A percentile compares a stretch with the other conserved stretches of the same genome.
Conservation (phyloP, 1,140 invertebrate genomes). For the Drosophila rufa region DNA sequence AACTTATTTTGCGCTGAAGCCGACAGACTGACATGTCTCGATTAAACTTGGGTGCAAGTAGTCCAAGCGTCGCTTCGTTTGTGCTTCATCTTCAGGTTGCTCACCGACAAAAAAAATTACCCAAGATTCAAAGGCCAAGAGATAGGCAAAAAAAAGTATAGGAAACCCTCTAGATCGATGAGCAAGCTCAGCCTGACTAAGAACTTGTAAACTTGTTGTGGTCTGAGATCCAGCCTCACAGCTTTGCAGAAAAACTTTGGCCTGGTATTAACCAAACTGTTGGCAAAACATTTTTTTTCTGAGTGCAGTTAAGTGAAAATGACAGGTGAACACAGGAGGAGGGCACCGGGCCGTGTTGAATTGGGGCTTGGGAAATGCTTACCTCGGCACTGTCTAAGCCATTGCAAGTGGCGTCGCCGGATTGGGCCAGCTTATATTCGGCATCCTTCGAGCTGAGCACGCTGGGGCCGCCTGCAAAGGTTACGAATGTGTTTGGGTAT, state of each 20-base stretch:
- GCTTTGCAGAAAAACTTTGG: not conserved
- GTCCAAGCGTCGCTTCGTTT: not conserved
- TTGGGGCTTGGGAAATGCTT: conserved; percentile 49
- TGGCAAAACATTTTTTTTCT: conserved; percentile 37
- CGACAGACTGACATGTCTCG: conserved; percentile 13
- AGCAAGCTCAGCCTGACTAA: not conserved
- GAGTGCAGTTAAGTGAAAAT: conserved; percentile 54
- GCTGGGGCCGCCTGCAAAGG: conserved; percentile 71
- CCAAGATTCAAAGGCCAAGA: not conserved
- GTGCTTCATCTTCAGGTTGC: conserved; percentile 4
- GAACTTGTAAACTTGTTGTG: conserved; percentile 1
- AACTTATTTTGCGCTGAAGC: conserved; percentile 1
- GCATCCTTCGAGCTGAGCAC: conserved; percentile 85
- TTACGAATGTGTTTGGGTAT: conserved; percentile 41
- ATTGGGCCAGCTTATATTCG: conserved; percentile 93
- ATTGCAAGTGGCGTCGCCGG: conserved; percentile 95
- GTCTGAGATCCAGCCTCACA: not conserved
- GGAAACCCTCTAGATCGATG: not conserved
- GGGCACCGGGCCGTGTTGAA: conserved; percentile 1
- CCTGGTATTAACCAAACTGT: conserved; percentile 1
- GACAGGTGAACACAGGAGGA: conserved; percentile 1
- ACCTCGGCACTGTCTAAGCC: conserved; percentile 91
- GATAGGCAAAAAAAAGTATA: not conserved
- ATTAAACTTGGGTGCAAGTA: conserved; percentile 11
- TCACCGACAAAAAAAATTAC: not conserved